Percentiles rank a stretch among this genome's conserved stretches.
These are phyloP conservation scores for Miltochrista miniata DNA, from an alignment of 2,888 invertebrate genomes.

Conservation along the genomic window DNA sequence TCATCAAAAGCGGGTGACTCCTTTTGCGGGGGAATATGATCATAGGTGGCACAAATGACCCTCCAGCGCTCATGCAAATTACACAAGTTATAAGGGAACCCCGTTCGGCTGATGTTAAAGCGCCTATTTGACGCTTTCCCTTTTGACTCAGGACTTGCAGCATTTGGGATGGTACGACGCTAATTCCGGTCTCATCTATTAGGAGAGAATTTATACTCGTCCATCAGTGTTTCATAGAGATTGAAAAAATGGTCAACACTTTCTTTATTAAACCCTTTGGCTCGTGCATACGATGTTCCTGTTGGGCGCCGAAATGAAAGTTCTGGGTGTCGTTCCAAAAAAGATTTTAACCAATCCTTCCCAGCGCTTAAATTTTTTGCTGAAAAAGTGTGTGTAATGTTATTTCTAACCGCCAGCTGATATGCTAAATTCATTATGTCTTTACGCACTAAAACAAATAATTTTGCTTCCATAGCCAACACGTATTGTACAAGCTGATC, in stretches of 20 bases:
- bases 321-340: too few relatives aligned
- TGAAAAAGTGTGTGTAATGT: not conserved
- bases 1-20: conserved; percentile 21
- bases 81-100: not conserved
- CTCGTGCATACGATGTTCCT: too few relatives aligned
- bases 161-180: too few relatives aligned
- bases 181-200: too few relatives aligned
- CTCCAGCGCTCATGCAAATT: conserved; percentile 25
- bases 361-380: too few relatives aligned
- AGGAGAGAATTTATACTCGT: too few relatives aligned
- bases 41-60: conserved; percentile 32
- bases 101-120: not conserved
- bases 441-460: conserved; percentile 14
- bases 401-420: not conserved
- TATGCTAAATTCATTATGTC: conserved; percentile 3
- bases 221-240: too few relatives aligned
- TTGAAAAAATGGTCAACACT: too few relatives aligned
- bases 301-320: too few relatives aligned
- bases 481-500: conserved; percentile 12
- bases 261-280: too few relatives aligned
- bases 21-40: conserved; percentile 35
- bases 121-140: not conserved
- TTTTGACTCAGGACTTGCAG: too few relatives aligned
- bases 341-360: too few relatives aligned
- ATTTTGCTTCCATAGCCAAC: conserved; percentile 10